Evolutionary conservation across 1,140 invertebrate genomes (phyloP).

Genomic region (Frieseomelitta varia): DNA sequence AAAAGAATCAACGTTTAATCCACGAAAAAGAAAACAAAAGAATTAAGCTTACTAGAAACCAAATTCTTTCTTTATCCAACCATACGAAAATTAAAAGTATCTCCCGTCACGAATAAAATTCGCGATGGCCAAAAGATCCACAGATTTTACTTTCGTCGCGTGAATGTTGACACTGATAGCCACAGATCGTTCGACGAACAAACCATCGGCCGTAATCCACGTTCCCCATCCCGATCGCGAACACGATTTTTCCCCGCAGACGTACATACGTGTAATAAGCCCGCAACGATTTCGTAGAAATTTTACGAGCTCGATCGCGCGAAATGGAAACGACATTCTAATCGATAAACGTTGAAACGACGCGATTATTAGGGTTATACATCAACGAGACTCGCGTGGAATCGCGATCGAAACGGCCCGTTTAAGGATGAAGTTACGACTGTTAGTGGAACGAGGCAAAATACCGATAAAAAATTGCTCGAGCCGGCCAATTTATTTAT

Average conservation of each 20-base stretch:
- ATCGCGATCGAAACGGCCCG: slow-evolving; percentile 12
- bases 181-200: background rate
- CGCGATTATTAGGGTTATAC: background rate
- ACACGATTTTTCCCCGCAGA: background rate
- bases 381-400: slow-evolving; percentile 1
- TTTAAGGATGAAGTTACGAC: slow-evolving; percentile 21
- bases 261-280: background rate
- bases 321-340: background rate
- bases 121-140: background rate
- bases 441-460: slow-evolving; percentile 1
- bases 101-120: background rate
- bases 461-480: slow-evolving; percentile 9
- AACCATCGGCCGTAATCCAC: background rate
- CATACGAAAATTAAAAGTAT: background rate
- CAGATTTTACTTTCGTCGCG: background rate
- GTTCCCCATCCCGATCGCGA: background rate
- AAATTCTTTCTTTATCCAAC: background rate
- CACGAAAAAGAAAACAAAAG: too few relatives aligned
- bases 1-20: background rate
- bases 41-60: too few relatives aligned
- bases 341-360: background rate
- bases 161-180: background rate
- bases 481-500: slow-evolving; percentile 13
- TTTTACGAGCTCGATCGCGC: background rate
- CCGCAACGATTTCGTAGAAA: background rate